Evolutionary conservation across 2,797 vertebrate species (phyloP).

Genomic region (Sebastes reedi): DNA sequence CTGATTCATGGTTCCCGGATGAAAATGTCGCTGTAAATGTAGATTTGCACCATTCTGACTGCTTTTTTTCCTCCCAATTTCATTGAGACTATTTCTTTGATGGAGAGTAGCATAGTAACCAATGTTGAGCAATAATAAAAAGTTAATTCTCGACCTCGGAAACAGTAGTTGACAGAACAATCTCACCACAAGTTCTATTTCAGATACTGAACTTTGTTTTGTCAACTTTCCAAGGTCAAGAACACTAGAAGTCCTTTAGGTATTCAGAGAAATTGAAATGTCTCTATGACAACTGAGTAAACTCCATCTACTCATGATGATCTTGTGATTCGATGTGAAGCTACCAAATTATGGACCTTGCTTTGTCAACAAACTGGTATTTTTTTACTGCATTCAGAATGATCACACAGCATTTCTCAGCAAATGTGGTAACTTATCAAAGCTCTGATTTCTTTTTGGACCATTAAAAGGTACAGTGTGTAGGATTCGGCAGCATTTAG

Average conservation of each 20-base stretch:
- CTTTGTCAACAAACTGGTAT: background rate
- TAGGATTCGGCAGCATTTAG: too few species aligned
- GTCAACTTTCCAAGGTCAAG: background rate
- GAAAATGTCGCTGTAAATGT: slow-evolving; percentile 12
- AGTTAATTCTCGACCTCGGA: background rate
- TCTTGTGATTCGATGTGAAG: background rate
- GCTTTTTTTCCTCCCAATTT: slow-evolving; percentile 6
- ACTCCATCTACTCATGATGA: background rate
- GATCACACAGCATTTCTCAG: background rate
- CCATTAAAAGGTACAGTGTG: background rate
- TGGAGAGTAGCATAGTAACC: background rate
- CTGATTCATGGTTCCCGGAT: slow-evolving; percentile 9
- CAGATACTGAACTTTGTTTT: background rate
- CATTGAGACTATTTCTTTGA: background rate
- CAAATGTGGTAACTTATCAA: background rate
- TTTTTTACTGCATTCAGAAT: background rate
- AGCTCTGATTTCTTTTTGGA: slow-evolving; percentile 15
- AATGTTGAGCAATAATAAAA: background rate
- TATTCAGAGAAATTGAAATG: background rate
- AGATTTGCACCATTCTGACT: background rate
- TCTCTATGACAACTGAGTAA: background rate
- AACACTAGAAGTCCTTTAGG: background rate
- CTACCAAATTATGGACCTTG: background rate
- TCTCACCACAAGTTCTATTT: background rate
- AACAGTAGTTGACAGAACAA: background rate